Conservation (phyloP, 2,888 invertebrate species). For the Amphimallon solstitiale region DNA sequence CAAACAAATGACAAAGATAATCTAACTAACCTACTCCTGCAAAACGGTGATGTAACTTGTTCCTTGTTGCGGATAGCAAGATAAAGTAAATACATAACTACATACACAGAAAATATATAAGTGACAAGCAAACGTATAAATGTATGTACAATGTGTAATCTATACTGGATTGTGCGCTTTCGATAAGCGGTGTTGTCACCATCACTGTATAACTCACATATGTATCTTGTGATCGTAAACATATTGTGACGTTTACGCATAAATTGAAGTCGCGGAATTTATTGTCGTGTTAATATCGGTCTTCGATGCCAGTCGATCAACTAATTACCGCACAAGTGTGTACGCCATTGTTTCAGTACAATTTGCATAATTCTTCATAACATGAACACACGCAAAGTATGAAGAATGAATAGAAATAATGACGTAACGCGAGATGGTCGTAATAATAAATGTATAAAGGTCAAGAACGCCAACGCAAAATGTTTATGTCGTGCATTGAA, state of each 20-base stretch:
- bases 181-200: constrained; percentile 4
- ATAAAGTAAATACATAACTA: background rate
- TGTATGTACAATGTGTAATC: background rate
- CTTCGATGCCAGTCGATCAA: no score
- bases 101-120: background rate
- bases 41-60: background rate
- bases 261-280: background rate
- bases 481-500: no score
- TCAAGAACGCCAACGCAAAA: no score
- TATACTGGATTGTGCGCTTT: background rate
- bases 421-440: no score
- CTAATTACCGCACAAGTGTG: no score
- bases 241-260: constrained; percentile 5
- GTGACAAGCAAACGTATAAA: background rate
- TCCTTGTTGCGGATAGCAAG: background rate
- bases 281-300: no score
- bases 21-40: background rate
- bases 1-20: background rate
- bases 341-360: no score
- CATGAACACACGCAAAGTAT: no score
- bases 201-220: background rate
- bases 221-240: background rate
- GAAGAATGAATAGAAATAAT: no score
- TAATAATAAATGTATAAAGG: no score
- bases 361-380: no score